Percentiles rank a stretch among this genome's conserved stretches.
These are phyloP conservation scores for Helobdella robusta DNA, from an alignment of 2,888 invertebrate genomes.

Conservation along the genomic window DNA sequence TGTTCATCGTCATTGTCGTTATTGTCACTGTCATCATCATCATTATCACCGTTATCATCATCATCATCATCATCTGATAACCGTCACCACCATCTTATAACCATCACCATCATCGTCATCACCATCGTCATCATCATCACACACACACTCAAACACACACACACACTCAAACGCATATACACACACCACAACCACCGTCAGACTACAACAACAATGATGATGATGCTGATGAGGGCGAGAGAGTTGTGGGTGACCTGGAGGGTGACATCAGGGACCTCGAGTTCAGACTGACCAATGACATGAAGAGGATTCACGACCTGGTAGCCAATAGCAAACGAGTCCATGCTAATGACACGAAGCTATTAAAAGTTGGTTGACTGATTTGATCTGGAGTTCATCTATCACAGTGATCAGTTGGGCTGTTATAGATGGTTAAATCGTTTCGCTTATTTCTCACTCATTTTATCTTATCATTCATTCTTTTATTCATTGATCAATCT, in stretches of 20 bases:
- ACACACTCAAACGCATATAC: no score
- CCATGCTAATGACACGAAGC: background rate
- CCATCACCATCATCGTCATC: background rate
- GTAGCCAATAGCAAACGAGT: background rate
- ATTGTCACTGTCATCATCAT: background rate
- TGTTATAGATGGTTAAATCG: no score
- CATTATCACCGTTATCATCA: background rate
- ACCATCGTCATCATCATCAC: no score
- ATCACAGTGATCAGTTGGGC: no score
- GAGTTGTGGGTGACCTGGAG: constrained; percentile 56
- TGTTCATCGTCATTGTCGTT: background rate
- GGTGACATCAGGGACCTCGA: constrained; percentile 72
- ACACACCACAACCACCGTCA: no score
- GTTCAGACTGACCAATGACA: constrained; percentile 71
- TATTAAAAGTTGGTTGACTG: constrained; percentile 36
- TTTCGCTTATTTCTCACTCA: no score
- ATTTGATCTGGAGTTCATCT: no score
- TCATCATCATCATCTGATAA: background rate
- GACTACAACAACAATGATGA: constrained; percentile 35
- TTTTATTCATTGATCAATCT: no score
- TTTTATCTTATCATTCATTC: no score
- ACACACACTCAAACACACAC: no score
- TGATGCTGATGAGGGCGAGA: constrained; percentile 44
- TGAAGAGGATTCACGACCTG: constrained; percentile 30
- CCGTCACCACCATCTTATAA: background rate